Evolutionary conservation across 2,113 vertebrate genomes (phyloP).

Genomic region (Mirza zaza): DNA sequence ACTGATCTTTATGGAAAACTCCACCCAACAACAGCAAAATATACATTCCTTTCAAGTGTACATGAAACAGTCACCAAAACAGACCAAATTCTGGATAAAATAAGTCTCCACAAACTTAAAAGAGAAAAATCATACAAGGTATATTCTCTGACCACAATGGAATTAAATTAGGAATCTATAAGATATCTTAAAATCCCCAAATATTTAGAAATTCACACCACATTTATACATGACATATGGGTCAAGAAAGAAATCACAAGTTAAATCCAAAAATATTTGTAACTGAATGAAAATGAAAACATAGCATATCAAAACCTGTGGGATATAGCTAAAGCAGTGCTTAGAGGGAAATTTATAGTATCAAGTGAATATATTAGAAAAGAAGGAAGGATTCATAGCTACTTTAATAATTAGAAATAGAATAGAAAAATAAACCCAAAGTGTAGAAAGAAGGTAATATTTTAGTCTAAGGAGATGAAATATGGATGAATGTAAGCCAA

Average conservation of each 20-base stretch:
- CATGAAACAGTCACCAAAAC: neutral
- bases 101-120: slow-evolving; percentile 3
- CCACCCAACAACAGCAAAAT: neutral
- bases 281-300: neutral
- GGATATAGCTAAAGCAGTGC: neutral
- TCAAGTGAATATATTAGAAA: neutral
- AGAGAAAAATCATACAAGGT: neutral
- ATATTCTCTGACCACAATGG: neutral
- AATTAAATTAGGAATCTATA: slow-evolving; percentile 9
- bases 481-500: neutral
- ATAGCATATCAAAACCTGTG: neutral
- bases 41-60: neutral
- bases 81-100: neutral
- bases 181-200: neutral
- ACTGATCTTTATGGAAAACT: neutral
- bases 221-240: neutral
- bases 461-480: neutral
- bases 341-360: neutral
- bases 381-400: neutral
- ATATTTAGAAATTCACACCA: neutral
- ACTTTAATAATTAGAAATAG: neutral
- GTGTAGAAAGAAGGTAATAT: neutral
- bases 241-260: neutral
- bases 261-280: slow-evolving; percentile 24
- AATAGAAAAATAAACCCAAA: neutral